Evolutionary conservation across 2,113 vertebrate genomes (phyloP).

Genomic region (Onychorhynchus coronatus): DNA sequence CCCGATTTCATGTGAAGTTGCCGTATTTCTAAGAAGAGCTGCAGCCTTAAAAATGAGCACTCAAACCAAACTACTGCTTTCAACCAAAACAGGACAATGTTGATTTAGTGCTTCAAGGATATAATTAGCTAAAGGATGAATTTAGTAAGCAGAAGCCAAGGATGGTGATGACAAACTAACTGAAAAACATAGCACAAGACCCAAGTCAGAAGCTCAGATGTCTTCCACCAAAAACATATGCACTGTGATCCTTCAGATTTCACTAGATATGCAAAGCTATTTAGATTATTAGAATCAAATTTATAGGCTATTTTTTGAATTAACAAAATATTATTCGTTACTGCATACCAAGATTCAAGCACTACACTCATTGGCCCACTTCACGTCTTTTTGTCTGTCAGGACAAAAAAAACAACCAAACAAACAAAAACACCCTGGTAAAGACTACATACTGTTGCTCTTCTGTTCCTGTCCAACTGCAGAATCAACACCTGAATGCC

Average conservation of each 20-base stretch:
- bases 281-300: neutral
- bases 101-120: neutral
- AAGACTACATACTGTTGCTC: slow-evolving; percentile 38
- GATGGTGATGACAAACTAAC: neutral
- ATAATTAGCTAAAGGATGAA: neutral
- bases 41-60: neutral
- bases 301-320: neutral
- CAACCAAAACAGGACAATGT: neutral
- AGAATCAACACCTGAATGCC: neutral
- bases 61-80: neutral
- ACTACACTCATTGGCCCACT: neutral
- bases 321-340: neutral
- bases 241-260: neutral
- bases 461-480: neutral
- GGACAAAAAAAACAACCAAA: neutral
- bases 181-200: neutral
- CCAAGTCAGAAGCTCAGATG: neutral
- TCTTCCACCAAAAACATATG: neutral
- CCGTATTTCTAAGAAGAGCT: neutral
- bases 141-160: neutral
- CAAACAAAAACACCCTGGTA: neutral
- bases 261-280: neutral
- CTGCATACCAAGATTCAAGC: neutral
- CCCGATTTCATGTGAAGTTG: neutral
- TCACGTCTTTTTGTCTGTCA: neutral